phyloP scores from a whole-genome alignment of 2,113 vertebrate genomes.

The Sciurus niger region DNA sequence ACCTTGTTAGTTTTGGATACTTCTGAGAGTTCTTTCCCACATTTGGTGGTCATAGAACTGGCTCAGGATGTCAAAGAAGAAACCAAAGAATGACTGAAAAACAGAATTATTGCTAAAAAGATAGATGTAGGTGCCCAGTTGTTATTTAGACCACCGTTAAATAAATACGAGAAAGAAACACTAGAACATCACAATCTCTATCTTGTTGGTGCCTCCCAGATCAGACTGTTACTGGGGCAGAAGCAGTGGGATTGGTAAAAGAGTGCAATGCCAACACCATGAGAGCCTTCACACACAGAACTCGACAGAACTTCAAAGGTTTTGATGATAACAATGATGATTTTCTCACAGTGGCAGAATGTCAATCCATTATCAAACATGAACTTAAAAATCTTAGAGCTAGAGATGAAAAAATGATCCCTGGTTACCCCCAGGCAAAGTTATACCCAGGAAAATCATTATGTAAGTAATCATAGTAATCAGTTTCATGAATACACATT shows the following conservation, averaged over 20 bases:
- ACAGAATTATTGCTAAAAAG: slow-evolving; percentile 92
- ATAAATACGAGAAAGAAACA: slow-evolving; percentile 83
- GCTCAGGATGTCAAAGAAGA: slow-evolving; percentile 91
- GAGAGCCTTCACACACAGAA: slow-evolving; percentile 93
- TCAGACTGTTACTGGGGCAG: slow-evolving; percentile 93
- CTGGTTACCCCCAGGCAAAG: slow-evolving; percentile 94
- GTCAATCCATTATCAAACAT: slow-evolving; percentile 98
- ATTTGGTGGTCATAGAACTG: slow-evolving; percentile 95
- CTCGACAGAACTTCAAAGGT: slow-evolving; percentile 93
- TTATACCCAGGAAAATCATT: slow-evolving; percentile 98
- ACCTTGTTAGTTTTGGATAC: slow-evolving; percentile 86
- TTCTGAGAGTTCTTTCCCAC: slow-evolving; percentile 89
- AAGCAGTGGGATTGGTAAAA: slow-evolving; percentile 95
- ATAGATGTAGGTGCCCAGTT: slow-evolving; percentile 94
- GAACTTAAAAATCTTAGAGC: slow-evolving; percentile 97
- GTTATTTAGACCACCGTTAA: slow-evolving; percentile 91
- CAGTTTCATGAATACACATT: background rate
- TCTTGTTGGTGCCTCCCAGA: slow-evolving; percentile 92
- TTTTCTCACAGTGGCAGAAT: slow-evolving; percentile 96
- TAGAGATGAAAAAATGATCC: slow-evolving; percentile 94
- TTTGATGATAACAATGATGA: slow-evolving; percentile 93
- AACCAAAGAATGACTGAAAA: slow-evolving; percentile 93
- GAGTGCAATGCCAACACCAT: slow-evolving; percentile 95
- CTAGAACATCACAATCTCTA: slow-evolving; percentile 91
- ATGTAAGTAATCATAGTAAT: slow-evolving; percentile 87